phyloP scores from a whole-genome alignment of 23 tunicate genomes.

The Corella eumyota region DNA sequence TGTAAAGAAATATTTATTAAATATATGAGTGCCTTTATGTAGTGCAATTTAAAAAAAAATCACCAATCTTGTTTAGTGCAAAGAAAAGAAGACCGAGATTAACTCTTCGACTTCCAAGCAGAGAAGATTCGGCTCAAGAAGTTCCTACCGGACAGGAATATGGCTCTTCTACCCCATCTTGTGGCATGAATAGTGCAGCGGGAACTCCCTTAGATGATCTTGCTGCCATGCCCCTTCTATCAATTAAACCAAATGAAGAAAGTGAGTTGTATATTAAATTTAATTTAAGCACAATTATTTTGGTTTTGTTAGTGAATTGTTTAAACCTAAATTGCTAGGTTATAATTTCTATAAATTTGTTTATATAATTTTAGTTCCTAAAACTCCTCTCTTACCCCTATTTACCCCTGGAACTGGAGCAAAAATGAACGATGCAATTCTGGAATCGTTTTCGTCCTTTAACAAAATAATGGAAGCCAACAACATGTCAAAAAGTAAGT shows the following conservation, averaged over 20 bases:
- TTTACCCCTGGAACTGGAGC: conserved; percentile 93
- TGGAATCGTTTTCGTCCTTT: conserved; percentile 48
- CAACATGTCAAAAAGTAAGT: conserved; percentile 69
- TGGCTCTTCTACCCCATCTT: conserved; percentile 48
- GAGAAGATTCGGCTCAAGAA: conserved; percentile 69
- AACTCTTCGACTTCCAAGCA: conserved; percentile 54
- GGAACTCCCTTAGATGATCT: conserved; percentile 68
- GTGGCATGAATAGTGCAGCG: conserved; percentile 45
- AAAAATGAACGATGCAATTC: conserved; percentile 85
- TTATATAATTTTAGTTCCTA: too few relatives aligned
- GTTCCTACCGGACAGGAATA: conserved; percentile 89
- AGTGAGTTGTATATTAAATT: too few relatives aligned
- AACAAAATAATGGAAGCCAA: conserved; percentile 38
- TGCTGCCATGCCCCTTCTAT: background rate
- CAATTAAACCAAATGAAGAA: conserved; percentile 9
- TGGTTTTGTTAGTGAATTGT: too few relatives aligned
- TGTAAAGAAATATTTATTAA: background rate
- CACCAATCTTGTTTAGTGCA: too few relatives aligned
- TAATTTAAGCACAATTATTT: too few relatives aligned
- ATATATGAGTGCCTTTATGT: background rate
- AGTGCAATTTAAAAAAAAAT: too few relatives aligned
- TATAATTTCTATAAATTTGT: too few relatives aligned
- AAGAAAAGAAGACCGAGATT: conserved; percentile 50
- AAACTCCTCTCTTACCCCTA: conserved; percentile 77
- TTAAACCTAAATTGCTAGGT: too few relatives aligned